Evolutionary conservation across 2,113 vertebrate genomes (phyloP).

Genomic region (Suncus etruscus): DNA sequence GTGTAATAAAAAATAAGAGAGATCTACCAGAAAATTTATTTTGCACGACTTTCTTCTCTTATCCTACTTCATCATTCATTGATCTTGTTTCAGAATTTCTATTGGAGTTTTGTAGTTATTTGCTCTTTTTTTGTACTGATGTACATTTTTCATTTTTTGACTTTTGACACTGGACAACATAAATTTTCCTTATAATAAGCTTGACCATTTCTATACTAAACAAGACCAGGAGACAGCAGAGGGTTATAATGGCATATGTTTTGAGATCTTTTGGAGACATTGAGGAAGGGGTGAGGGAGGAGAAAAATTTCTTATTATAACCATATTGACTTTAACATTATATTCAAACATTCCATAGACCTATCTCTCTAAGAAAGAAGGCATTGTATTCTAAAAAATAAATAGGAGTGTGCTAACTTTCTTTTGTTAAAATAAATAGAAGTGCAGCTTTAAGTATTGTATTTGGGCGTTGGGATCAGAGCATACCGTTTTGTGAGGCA

Average conservation of each 20-base stretch:
- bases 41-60: conserved; percentile 3
- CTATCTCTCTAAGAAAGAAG: background rate
- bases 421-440: conserved; percentile 20
- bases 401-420: background rate
- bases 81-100: conserved; percentile 45
- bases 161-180: conserved; percentile 43
- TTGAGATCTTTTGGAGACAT: conserved; percentile 33
- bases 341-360: background rate
- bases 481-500: background rate
- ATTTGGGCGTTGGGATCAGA: background rate
- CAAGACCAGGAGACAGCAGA: background rate
- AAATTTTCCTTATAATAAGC: conserved; percentile 52
- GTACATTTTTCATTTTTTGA: conserved; percentile 51
- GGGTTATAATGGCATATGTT: background rate
- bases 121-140: conserved; percentile 59
- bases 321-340: background rate
- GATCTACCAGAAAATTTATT: conserved; percentile 39
- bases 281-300: background rate
- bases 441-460: background rate
- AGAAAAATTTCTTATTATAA: conserved; percentile 3
- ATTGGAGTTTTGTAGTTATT: conserved; percentile 43
- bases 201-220: background rate
- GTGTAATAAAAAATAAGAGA: background rate
- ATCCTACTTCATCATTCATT: conserved; percentile 23
- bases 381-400: background rate